These are phyloP conservation scores for Eretmodus cyanostictus DNA, from an alignment of 2,113 vertebrate genomes.

Conservation along the genomic window DNA sequence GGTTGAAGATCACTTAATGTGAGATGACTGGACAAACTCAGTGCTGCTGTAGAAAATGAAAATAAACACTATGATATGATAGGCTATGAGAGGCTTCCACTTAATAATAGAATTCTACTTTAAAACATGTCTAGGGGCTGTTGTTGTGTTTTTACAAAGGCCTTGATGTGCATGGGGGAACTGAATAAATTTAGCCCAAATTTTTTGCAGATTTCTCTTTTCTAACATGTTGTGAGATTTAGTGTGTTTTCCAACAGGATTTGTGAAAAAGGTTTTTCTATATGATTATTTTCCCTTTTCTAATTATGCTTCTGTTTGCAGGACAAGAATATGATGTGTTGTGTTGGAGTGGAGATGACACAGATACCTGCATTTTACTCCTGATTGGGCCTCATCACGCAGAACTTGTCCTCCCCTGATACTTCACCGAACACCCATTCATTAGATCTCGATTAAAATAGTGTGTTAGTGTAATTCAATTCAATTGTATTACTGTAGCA, in stretches of 20 bases:
- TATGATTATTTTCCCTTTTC: not conserved
- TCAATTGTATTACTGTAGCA: not conserved
- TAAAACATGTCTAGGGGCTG: not conserved
- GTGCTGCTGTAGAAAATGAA: not conserved
- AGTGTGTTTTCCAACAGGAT: accelerated
- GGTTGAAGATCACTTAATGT: not conserved
- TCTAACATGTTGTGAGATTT: not conserved
- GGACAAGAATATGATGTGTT: not conserved
- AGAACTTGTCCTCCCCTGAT: not conserved
- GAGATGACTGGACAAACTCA: not conserved
- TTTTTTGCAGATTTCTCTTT: not conserved
- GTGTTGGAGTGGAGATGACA: not conserved
- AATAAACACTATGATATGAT: not conserved
- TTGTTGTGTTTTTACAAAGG: not conserved
- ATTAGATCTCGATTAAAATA: not conserved
- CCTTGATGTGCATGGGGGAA: not conserved
- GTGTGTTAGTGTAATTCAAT: not conserved
- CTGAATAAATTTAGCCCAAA: not conserved
- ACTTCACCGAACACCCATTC: not conserved
- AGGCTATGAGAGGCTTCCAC: not conserved
- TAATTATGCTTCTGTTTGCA: not conserved
- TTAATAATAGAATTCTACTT: not conserved
- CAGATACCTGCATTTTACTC: not conserved
- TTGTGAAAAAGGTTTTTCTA: not conserved
- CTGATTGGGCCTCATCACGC: not conserved